Evolutionary conservation across 1,140 invertebrate species (phyloP), one percentile per base, ranked within the genome.

Genomic region (Drosophila quadrilineata): DNA sequence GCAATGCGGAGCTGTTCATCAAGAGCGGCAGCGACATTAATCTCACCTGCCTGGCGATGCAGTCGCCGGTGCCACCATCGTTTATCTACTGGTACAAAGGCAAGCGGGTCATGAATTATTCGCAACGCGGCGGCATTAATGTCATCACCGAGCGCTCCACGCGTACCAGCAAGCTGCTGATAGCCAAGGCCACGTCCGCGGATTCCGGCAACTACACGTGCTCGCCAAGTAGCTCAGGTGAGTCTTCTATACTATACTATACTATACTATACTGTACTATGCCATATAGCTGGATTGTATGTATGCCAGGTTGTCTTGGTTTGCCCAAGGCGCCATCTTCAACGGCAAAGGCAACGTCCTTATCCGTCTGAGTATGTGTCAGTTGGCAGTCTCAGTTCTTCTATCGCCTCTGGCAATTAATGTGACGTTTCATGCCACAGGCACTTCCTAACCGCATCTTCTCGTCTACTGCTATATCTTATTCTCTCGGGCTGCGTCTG

Each of bases 71-170:
- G 80, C 95, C 96, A 14, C 96, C 96, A 22, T 94, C 93, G 79
- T 97, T 96, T 90, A 97, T 97, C 88, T 97, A 96, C 91, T 97
- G 96, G 96, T 97, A 97, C 89, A 94, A 95, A 69, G 96, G 95
- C 36, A 93, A 93, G 17, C 93, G 95, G 87, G 95, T 97, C 58
- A 95, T 97, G 90, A 97, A 97, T 92, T 97, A 97, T 90, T 95
- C 94, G 43, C 94, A 95, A 76, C 92, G 95, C 21, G 94, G 95
- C 29, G 94, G 95, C 58, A 96, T 97, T 87, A 96, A 93, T 87
- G 95, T 97, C 45, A 94, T 96, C 40, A 97, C 95, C 0, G 96
- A 96, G 82, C 95, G 96, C 80, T 93, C 95, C 59, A 96, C 95
- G 12, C 92, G 95, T 33, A 96, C 95, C 64, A 96, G 95, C 60